Evolutionary conservation across 1,140 invertebrate species (phyloP).

Genomic region (Sycophila sp.): DNA sequence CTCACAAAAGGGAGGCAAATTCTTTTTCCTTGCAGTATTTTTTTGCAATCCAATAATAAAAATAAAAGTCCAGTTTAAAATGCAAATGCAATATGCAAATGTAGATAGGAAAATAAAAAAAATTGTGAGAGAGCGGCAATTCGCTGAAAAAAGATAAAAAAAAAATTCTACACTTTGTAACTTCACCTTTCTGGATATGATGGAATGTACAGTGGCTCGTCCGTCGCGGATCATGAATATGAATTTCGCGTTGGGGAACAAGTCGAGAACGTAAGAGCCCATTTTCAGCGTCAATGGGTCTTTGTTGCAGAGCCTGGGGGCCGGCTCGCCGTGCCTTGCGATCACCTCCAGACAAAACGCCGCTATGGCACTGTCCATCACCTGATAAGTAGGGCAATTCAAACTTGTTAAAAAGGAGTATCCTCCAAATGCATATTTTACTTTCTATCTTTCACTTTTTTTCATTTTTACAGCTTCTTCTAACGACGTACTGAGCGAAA

Average conservation of each 20-base stretch:
- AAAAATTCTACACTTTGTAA: too few relatives aligned
- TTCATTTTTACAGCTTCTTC: too few relatives aligned
- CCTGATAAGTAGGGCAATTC: constrained; percentile 61
- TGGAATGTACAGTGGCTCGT: constrained; percentile 96
- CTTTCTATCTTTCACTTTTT: neutral
- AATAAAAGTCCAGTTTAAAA: too few relatives aligned
- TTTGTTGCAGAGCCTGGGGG: constrained; percentile 95
- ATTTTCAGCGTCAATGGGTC: constrained; percentile 98
- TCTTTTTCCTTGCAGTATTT: too few relatives aligned
- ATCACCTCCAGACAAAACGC: constrained; percentile 97
- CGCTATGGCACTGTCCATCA: constrained; percentile 94
- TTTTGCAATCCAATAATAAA: too few relatives aligned
- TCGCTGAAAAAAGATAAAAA: too few relatives aligned
- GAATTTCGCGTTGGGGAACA: constrained; percentile 92
- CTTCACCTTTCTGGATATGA: constrained; percentile 92
- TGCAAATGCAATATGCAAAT: too few relatives aligned
- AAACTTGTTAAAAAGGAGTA: neutral
- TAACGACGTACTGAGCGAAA: too few relatives aligned
- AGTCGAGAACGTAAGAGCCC: constrained; percentile 83
- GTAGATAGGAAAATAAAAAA: too few relatives aligned
- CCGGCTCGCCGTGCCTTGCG: constrained; percentile 93
- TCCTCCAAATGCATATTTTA: too few relatives aligned
- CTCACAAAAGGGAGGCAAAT: too few relatives aligned
- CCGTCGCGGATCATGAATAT: constrained; percentile 98
- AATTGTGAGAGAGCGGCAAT: too few relatives aligned